Evolutionary conservation across 1,140 invertebrate species (phyloP), one percentile per base, ranked within the genome.

Genomic region (Aphelinus atriplicis): DNA sequence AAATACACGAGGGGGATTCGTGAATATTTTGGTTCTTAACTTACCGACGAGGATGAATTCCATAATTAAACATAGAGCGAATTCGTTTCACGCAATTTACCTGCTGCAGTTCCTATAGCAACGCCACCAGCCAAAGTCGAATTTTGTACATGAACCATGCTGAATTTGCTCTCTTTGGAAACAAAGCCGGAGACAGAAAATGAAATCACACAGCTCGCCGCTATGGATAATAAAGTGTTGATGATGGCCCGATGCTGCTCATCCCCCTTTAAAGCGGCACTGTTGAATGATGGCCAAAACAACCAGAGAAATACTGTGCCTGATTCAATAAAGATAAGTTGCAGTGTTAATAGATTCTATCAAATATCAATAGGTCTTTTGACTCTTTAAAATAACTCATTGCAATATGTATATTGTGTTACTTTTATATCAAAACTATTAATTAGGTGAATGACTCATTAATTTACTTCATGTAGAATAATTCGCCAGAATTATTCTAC

Each of bases 261-360:
- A 63, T 93, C 92, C 2, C 93, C 92, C 1, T 90, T 89, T 5
- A 95, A 89, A 46, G 94, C 88, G 0, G 92, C 95, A 1, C 94
- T 94, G 87, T 98, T 99, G 87, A 98, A 98, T 76, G 95, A 97
- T 1, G 97, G 97, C 96, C 97, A 98, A 85, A 95, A 98, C 65
- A 98, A 88, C 96, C 96, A 98, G 9, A 99, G 90, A 84, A 98
- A 98, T 10, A 97, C 87, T 1, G 96, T 96, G 74, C 96, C 95
- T 96, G 26, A 26, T 26, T 26, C 26, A 26, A 26, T 26, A 26
- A 26, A 26, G 26, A 26, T 26, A 26, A 26, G 26, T 26, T 26
- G 26, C 26, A 26, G 26, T 26, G 26, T 26, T 26, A 26, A 26
- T 26, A 26, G 26, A 26, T 26, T 26, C 26, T 26, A 26, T 26